Base-by-base conservation (phyloP, 1,140 invertebrate species). In the Lepidotrigona ventralis region DNA sequence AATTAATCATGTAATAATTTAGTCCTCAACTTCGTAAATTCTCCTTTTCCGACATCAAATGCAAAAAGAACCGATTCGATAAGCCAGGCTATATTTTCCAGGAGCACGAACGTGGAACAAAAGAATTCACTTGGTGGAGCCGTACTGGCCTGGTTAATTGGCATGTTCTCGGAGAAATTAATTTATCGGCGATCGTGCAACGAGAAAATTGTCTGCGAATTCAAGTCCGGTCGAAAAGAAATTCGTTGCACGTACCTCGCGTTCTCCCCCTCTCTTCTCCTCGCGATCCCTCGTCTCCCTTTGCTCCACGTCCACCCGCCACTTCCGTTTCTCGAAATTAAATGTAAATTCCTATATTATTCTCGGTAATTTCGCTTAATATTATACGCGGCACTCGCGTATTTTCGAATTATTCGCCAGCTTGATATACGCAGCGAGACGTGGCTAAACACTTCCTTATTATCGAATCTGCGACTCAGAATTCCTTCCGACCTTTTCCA, bases 271-370 rank as follows among this genome's bases (percentile, higher is more conserved):
- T 75, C 51, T 39, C 60, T 9, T 54, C 39, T 4, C 26, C 12
- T 26, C 54, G 29, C 70, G 23, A n/a, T 51, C 46, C 39, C n/a
- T 26, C 33, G 26, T 23, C 33, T 1, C 1, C 54, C 17, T 15
- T 6, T n/a, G 63, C 26, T 4, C 46, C 15, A 19, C n/a, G 5
- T 8, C 39, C 19, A 33, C 39, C 39, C 12, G 12, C 69, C 39
- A 70, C 0, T 70, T 51, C 14, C 69, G 21, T 74, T 81, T 71
- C 70, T 21, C 39, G 79, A 64, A 81, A 81, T 81, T 74, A 81
- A 81, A 81, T 81, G 79, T 81, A 81, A 81, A 81, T 81, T 81
- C 70, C 79, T 73, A 54, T 74, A 74, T 74, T 81, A 74, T 64
- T 66, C 79, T 23, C 46, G 54, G 46, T 60, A 74, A 81, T 81